These are phyloP conservation scores for Drosophila prolongata DNA, from an alignment of 2,888 invertebrate genomes.

Conservation along the genomic window DNA sequence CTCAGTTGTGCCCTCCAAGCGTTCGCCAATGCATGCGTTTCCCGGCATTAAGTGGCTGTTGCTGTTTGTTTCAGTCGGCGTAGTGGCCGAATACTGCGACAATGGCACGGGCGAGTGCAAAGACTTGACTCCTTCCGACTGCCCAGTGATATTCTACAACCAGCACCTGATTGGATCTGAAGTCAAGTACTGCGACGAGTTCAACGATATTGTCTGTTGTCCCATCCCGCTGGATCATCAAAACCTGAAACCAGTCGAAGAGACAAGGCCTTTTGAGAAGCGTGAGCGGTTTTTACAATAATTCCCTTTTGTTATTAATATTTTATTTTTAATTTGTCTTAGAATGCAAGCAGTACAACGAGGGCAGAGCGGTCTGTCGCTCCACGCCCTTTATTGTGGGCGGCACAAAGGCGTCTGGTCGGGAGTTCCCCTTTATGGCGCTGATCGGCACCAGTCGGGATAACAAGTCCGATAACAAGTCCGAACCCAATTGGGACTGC, in stretches of 20 bases:
- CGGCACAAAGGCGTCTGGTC: constrained; percentile 65
- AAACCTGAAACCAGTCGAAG: constrained; percentile 5
- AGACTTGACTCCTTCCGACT: constrained; percentile 53
- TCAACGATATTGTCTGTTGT: constrained; percentile 70
- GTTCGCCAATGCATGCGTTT: constrained; percentile 39
- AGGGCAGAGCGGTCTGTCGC: constrained; percentile 46
- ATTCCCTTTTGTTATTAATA: not conserved
- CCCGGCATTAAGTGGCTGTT: constrained; percentile 9
- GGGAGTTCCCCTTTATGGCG: constrained; percentile 83
- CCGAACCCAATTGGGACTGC: constrained; percentile 84
- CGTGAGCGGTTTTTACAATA: constrained; percentile 28
- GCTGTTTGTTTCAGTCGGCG: constrained; percentile 1
- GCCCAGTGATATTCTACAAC: constrained; percentile 64
- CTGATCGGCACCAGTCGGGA: constrained; percentile 59
- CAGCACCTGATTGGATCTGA: constrained; percentile 56
- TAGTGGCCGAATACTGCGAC: constrained; percentile 57
- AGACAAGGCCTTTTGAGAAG: constrained; percentile 50
- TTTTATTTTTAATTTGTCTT: not conserved
- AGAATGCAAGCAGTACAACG: constrained; percentile 64
- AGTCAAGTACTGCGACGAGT: constrained; percentile 67
- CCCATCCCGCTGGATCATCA: constrained; percentile 54
- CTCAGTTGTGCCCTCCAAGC: constrained; percentile 46
- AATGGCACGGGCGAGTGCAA: constrained; percentile 64
- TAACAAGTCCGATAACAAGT: constrained; percentile 3
- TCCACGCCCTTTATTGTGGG: constrained; percentile 65